Conservation (phyloP, 2,113 vertebrate genomes). For the Melanocharis versteri region DNA sequence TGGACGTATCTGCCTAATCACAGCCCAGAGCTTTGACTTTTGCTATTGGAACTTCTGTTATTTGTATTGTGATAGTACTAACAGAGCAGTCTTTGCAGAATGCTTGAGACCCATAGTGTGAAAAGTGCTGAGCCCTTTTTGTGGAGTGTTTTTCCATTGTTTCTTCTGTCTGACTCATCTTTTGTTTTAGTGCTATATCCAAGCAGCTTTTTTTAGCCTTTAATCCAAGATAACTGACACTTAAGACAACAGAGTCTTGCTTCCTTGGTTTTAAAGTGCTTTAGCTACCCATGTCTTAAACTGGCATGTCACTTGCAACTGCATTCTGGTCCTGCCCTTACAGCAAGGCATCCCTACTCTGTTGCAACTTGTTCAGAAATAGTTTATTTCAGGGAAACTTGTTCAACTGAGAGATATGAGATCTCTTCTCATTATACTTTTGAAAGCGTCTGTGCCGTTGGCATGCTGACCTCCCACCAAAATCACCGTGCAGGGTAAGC, state of each 20-base stretch:
- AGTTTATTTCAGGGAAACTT: neutral
- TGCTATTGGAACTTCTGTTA: neutral
- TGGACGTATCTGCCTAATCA: neutral
- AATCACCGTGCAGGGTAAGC: fast-evolving
- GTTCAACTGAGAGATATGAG: neutral
- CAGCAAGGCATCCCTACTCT: neutral
- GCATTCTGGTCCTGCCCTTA: neutral
- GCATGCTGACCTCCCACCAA: neutral
- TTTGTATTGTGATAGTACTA: neutral
- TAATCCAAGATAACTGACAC: neutral
- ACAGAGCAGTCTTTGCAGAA: neutral
- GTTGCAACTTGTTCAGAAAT: neutral
- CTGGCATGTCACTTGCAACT: neutral
- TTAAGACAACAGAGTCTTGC: neutral
- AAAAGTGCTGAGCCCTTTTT: neutral
- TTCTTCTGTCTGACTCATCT: neutral
- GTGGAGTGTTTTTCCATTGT: neutral
- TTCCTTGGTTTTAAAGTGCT: neutral
- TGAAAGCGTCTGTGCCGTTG: neutral
- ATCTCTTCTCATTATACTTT: neutral
- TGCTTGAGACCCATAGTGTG: neutral
- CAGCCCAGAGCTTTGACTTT: neutral
- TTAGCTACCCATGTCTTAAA: neutral
- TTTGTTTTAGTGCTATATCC: neutral
- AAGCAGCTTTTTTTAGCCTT: neutral